Evolutionary conservation across 2,888 invertebrate species (phyloP).

Genomic region (Syrphus vitripennis): DNA sequence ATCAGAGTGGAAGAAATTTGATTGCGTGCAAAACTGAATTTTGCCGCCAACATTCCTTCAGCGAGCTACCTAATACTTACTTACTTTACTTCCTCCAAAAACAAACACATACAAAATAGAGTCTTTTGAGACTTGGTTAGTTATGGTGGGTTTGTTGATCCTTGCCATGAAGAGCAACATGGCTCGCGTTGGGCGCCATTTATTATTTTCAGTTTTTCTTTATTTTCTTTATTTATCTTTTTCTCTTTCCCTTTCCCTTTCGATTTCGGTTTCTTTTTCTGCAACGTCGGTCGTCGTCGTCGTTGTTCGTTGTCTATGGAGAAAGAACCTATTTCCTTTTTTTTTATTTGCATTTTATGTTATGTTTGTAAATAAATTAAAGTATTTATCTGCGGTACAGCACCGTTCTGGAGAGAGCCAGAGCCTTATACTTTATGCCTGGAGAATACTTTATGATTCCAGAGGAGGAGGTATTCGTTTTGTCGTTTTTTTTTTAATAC

Average conservation of each 20-base stretch:
- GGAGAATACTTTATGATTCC: conserved; percentile 48
- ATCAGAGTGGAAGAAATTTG: conserved; percentile 49
- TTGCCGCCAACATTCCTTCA: conserved; percentile 7
- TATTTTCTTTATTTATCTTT: not conserved
- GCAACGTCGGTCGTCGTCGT: not conserved
- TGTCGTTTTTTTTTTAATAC: conserved; percentile 5
- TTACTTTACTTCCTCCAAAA: not conserved
- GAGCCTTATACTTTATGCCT: conserved; percentile 24
- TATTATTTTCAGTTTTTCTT: conserved; percentile 36
- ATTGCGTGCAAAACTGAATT: conserved; percentile 68
- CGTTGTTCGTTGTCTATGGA: not conserved
- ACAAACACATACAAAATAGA: conserved; percentile 14
- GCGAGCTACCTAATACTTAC: not conserved
- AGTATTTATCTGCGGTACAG: conserved; percentile 63
- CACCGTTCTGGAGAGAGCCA: conserved; percentile 18
- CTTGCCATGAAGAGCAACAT: conserved; percentile 28
- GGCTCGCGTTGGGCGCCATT: conserved; percentile 55
- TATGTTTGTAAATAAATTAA: conserved; percentile 69
- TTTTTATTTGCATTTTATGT: conserved; percentile 69
- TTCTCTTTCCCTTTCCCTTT: not conserved
- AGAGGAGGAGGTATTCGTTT: conserved; percentile 9
- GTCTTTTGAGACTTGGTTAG: not conserved
- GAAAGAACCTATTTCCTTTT: conserved; percentile 14
- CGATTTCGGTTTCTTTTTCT: conserved; percentile 10
- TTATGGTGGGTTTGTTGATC: conserved; percentile 52